Base-by-base conservation (phyloP, 2,888 invertebrate species). In the Drosophila putrida region DNA sequence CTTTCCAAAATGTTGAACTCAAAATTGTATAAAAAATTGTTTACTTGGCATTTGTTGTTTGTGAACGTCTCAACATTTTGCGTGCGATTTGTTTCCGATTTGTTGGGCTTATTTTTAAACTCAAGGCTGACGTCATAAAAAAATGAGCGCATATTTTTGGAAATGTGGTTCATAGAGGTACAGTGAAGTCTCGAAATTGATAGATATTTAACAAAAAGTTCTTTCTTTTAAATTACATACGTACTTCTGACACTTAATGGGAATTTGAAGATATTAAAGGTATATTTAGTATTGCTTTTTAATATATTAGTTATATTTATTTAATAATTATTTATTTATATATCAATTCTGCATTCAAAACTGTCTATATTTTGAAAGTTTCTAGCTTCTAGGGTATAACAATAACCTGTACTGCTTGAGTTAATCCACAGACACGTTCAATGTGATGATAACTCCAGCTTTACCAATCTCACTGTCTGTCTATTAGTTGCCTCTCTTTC, bases 401-500 rank as follows among this genome's bases (percentile, higher is more conserved):
- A 66, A 44, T 28, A 33, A 36, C 11, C 36, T 13, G 15, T 43
- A 36, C 41, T 47, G 57, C 46, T 54, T 43, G 1, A 49, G 31
- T 63, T 53, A 63, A 69, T 63, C 49, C 53, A 49, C 53, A 53
- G 38, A 55, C 60, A 76, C 72, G 60, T 68, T 57, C 62, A 11
- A 60, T 50, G 36, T 31, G 57, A 46, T 74, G 62, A 75, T 76
- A 64, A 60, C 65, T 61, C 31, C 27, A 38, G 58, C 66, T 47
- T 49, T 36, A 38, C 15, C 25, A 66, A 49, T 66, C 61, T 65
- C 20, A 39, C 20, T 54, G 46, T 61, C 49, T 59, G 53, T 60
- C 71, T 70, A 58, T 70, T 49, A 67, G 44, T 39, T 15, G 6
- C 10, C 44, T 13, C 13, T 13, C 41, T 27, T 10, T 5, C 50